phyloP scores from a whole-genome alignment of 1,140 invertebrate genomes.

The Dryas iulia region DNA sequence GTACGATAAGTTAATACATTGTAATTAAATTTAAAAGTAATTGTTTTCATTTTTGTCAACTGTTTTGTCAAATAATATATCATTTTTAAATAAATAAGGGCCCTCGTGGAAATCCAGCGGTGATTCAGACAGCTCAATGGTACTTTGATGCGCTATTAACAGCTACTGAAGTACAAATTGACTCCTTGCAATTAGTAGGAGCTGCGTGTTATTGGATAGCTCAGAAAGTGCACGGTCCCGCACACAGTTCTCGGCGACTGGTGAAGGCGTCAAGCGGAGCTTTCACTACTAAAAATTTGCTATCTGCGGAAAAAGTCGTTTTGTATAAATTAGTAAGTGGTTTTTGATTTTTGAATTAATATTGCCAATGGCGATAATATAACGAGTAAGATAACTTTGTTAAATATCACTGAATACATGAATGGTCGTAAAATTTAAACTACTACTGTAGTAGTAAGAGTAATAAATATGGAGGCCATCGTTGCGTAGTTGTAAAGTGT shows the following conservation, averaged over 20 bases:
- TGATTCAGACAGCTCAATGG: slow-evolving; percentile 53
- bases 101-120: slow-evolving; percentile 43
- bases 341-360: no score
- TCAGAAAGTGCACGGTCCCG: slow-evolving; percentile 47
- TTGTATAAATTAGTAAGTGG: slow-evolving; percentile 53
- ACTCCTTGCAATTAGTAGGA: slow-evolving; percentile 51
- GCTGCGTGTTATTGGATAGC: slow-evolving; percentile 65
- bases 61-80: no score
- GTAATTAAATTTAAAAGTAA: no score
- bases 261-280: slow-evolving; percentile 44
- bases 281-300: slow-evolving; percentile 39
- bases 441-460: no score
- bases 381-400: no score
- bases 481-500: no score
- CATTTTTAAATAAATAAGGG: slow-evolving; percentile 31
- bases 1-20: no score
- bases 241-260: slow-evolving; percentile 32
- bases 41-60: no score
- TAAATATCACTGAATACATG: no score
- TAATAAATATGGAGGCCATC: no score
- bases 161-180: slow-evolving; percentile 23
- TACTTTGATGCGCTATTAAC: slow-evolving; percentile 50
- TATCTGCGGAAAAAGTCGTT: slow-evolving; percentile 49
- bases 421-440: no score
- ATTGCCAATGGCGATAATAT: no score